Percentiles rank a stretch among this genome's conserved stretches.
These are phyloP conservation scores for Cephalopholis sonnerati DNA, from an alignment of 2,113 vertebrate species.

Conservation along the genomic window DNA sequence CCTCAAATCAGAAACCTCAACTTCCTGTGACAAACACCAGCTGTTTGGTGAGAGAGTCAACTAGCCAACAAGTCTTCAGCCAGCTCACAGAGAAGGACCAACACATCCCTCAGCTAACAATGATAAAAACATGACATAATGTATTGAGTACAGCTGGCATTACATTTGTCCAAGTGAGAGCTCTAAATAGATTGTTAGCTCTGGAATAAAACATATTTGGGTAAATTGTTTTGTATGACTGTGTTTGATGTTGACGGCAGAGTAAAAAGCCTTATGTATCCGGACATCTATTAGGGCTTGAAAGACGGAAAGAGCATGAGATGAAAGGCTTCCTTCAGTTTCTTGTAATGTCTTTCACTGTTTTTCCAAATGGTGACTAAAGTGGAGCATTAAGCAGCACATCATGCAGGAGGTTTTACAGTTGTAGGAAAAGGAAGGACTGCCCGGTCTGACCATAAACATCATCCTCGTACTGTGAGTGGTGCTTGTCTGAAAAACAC, in stretches of 20 bases:
- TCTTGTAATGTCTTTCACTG: constrained; percentile 56
- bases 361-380: constrained; percentile 63
- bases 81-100: constrained; percentile 3
- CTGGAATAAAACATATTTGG: not conserved
- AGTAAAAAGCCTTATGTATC: constrained; percentile 1
- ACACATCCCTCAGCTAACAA: not conserved
- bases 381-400: constrained; percentile 39
- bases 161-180: not conserved
- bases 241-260: not conserved
- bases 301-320: constrained; percentile 20
- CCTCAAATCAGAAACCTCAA: constrained; percentile 40
- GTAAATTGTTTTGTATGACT: not conserved
- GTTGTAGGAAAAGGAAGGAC: constrained; percentile 13
- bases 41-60: constrained; percentile 41
- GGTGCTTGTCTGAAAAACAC: constrained; percentile 39
- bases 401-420: constrained; percentile 42
- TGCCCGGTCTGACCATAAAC: constrained; percentile 47
- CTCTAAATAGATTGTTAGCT: constrained; percentile 17
- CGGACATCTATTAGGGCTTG: constrained; percentile 10
- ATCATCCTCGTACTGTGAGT: constrained; percentile 20
- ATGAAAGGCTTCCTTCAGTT: constrained; percentile 47
- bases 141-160: not conserved
- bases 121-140: not conserved
- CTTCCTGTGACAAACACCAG: constrained; percentile 49
- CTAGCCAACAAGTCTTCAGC: not conserved